A percentile compares a stretch with the other conserved stretches of the same genome.
These are phyloP conservation scores for Xiphophorus birchmanni DNA, from an alignment of 2,797 vertebrate species.

Conservation along the genomic window DNA sequence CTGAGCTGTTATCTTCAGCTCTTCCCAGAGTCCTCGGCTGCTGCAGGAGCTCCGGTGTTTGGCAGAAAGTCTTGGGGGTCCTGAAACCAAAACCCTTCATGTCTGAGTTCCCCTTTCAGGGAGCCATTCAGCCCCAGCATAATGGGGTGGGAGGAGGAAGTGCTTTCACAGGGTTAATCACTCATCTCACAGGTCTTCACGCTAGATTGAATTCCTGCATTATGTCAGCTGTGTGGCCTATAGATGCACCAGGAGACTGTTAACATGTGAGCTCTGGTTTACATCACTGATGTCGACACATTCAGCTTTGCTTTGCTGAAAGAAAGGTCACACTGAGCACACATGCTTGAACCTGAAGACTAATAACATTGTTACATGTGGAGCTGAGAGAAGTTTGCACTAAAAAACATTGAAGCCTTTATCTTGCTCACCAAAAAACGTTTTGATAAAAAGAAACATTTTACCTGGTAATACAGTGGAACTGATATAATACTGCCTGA, in stretches of 20 bases:
- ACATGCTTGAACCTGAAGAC: neutral
- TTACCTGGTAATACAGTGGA: neutral
- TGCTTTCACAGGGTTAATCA: conserved; percentile 66
- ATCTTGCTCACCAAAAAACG: neutral
- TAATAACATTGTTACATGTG: neutral
- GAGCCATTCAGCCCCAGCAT: conserved; percentile 52
- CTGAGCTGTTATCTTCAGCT: conserved; percentile 22
- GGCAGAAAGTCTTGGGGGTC: conserved; percentile 29
- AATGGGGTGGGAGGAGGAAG: conserved; percentile 61
- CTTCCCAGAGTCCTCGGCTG: conserved; percentile 18
- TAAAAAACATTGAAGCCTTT: neutral
- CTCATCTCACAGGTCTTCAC: conserved; percentile 54
- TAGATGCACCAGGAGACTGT: conserved; percentile 43
- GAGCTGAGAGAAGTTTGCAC: neutral
- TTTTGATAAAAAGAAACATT: neutral
- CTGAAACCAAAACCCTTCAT: conserved; percentile 51
- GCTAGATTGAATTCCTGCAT: conserved; percentile 58
- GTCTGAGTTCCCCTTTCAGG: conserved; percentile 48
- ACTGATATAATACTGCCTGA: neutral
- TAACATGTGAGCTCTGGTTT: conserved; percentile 3
- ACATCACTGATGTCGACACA: neutral
- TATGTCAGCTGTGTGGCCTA: conserved; percentile 23
- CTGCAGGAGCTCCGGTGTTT: conserved; percentile 13
- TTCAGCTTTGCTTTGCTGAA: neutral
- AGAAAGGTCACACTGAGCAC: neutral